Percentiles rank a stretch among this genome's conserved stretches.
Conservation (phyloP, 2,113 vertebrate genomes). For the Hippocampus mohnikei region DNA sequence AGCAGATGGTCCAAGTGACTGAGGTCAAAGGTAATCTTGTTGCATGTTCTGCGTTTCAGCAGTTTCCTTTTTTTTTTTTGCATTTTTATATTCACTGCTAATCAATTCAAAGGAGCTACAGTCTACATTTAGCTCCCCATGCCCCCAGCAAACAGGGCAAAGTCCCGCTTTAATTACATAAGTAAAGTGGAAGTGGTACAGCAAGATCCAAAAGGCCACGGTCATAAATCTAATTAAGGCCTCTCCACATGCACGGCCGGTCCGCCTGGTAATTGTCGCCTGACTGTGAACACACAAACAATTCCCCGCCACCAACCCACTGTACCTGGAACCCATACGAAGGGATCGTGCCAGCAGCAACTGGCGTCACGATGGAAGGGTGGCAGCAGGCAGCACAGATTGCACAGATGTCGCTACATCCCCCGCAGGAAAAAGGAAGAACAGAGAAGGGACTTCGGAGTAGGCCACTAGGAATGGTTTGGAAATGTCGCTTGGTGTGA, state of each 20-base stretch:
- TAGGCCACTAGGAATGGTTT: not conserved
- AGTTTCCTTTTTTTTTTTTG: not conserved
- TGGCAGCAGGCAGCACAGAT: constrained; percentile 54
- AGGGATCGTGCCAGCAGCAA: constrained; percentile 10
- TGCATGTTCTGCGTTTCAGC: not conserved
- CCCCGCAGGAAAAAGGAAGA: constrained; percentile 6
- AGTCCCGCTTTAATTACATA: constrained; percentile 12
- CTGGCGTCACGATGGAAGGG: constrained; percentile 29
- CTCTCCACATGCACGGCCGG: not conserved
- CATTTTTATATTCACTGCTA: not conserved
- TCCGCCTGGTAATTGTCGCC: constrained; percentile 10
- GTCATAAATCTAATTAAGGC: constrained; percentile 35
- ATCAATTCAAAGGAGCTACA: not conserved
- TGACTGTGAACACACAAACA: constrained; percentile 1
- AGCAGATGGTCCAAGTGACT: not conserved
- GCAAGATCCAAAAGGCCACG: constrained; percentile 19
- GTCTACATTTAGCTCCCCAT: not conserved
- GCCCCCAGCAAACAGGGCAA: not conserved
- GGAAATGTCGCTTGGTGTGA: not conserved
- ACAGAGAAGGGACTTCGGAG: not conserved
- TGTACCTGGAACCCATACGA: constrained; percentile 4
- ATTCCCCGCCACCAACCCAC: constrained; percentile 11
- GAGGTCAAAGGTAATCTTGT: not conserved
- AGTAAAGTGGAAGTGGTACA: constrained; percentile 12
- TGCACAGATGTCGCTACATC: constrained; percentile 37